Conservation (phyloP, 2,113 vertebrate genomes). For the Semnornis frantzii region DNA sequence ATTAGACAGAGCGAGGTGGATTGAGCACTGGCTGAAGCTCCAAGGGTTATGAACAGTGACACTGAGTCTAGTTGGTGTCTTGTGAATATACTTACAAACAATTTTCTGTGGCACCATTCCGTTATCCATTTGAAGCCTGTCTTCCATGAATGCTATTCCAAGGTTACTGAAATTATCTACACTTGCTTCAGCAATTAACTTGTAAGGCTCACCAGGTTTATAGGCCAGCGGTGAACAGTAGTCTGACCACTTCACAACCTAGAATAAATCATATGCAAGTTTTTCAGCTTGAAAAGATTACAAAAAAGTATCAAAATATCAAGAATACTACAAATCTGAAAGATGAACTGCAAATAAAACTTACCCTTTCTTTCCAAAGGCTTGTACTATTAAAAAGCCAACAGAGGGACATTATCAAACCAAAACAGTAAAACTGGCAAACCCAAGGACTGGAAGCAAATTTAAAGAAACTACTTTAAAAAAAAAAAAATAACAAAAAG, state of each 20-base stretch:
- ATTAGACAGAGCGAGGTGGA: too few relatives aligned
- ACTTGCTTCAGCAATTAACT: slow-evolving; percentile 86
- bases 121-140: slow-evolving; percentile 89
- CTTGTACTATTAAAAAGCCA: neutral
- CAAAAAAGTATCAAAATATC: neutral
- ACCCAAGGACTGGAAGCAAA: neutral
- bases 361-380: neutral
- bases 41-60: too few relatives aligned
- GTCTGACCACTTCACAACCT: slow-evolving; percentile 92
- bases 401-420: neutral
- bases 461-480: neutral
- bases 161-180: slow-evolving; percentile 91
- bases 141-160: slow-evolving; percentile 93
- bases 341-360: neutral
- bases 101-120: slow-evolving; percentile 90
- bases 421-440: neutral
- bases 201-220: slow-evolving; percentile 83
- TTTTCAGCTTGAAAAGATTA: neutral
- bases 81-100: slow-evolving; percentile 81
- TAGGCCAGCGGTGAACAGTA: slow-evolving; percentile 87
- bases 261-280: slow-evolving; percentile 24
- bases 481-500: too few relatives aligned
- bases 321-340: neutral
- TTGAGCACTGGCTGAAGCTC: too few relatives aligned
- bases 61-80: neutral